Percentiles rank a stretch among this genome's conserved stretches.
Conservation (phyloP, 2,888 invertebrate species). For the Erynnis tages region DNA sequence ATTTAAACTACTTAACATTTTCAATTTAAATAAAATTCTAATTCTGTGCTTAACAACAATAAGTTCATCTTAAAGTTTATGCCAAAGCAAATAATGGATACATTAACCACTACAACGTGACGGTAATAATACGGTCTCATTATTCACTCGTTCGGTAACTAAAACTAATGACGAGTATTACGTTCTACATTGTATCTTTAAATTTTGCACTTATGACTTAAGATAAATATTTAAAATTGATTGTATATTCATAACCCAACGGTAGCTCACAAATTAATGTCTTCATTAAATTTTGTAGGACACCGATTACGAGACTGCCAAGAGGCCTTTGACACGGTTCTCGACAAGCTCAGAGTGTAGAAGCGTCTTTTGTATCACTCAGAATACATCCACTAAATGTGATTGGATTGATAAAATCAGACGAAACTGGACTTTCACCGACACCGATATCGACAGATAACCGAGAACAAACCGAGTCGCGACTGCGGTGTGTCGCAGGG, state of each 20-base stretch:
- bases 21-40: too few relatives aligned
- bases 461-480: conserved; percentile 51
- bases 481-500: conserved; percentile 46
- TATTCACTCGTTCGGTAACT: background rate
- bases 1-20: too few relatives aligned
- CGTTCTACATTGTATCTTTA: too few relatives aligned
- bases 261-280: too few relatives aligned
- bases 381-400: conserved; percentile 30
- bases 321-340: background rate
- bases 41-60: background rate
- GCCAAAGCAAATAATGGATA: background rate
- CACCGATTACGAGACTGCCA: background rate
- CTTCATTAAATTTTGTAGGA: background rate
- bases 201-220: too few relatives aligned
- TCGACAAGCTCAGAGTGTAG: background rate
- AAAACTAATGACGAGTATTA: too few relatives aligned
- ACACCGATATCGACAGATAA: conserved; percentile 54
- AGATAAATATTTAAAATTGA: too few relatives aligned
- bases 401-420: conserved; percentile 38
- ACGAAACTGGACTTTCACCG: conserved; percentile 50
- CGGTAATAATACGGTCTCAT: background rate
- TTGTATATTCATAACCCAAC: too few relatives aligned
- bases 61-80: background rate
- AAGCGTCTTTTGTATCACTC: background rate
- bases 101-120: conserved; percentile 1